A percentile compares a stretch with the other conserved stretches of the same genome.
phyloP scores from a whole-genome alignment of 2,888 invertebrate genomes.

The Gnatocerus cornutus region DNA sequence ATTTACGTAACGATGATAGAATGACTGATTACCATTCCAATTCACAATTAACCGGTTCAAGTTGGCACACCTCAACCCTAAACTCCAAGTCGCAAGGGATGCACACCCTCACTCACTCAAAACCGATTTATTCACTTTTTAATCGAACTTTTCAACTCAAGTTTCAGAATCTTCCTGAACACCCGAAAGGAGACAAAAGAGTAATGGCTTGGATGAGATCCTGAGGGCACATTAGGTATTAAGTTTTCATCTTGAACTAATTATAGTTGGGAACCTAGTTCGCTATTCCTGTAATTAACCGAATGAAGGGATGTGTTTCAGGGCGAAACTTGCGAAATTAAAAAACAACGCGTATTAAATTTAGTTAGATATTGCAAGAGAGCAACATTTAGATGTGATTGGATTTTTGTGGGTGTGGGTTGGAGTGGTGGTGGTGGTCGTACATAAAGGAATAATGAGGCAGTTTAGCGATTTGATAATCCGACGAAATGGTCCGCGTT shows the following conservation, averaged over 20 bases:
- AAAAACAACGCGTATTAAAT: too few relatives aligned
- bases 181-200: background rate
- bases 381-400: background rate
- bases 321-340: too few relatives aligned
- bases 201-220: too few relatives aligned
- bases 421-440: background rate
- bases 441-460: conserved; percentile 22
- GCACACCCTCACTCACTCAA: background rate
- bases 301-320: too few relatives aligned
- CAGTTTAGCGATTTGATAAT: conserved; percentile 26
- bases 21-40: conserved; percentile 34
- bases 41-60: conserved; percentile 21
- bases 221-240: too few relatives aligned
- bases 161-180: background rate
- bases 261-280: too few relatives aligned
- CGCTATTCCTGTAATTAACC: too few relatives aligned
- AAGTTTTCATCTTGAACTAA: too few relatives aligned
- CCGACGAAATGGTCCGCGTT: conserved; percentile 14
- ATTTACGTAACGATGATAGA: conserved; percentile 32
- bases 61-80: conserved; percentile 12
- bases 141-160: conserved; percentile 4
- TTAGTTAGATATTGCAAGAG: too few relatives aligned
- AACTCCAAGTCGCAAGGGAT: conserved; percentile 7
- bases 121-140: background rate
- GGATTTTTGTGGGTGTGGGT: conserved; percentile 6